phyloP scores from a whole-genome alignment of 1,140 invertebrate genomes.

The Rhopalosiphum maidis region DNA sequence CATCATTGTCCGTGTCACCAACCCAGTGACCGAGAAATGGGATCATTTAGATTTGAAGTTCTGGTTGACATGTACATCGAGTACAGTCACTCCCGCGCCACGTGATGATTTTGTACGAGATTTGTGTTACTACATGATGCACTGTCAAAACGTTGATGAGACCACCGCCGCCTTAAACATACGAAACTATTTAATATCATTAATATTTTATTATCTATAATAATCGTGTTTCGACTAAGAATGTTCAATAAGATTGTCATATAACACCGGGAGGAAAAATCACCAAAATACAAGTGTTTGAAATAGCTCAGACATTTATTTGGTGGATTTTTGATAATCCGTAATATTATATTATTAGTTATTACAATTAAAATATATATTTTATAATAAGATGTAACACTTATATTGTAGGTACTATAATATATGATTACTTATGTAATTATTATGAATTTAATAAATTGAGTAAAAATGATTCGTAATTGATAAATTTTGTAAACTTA shows the following conservation, averaged over 20 bases:
- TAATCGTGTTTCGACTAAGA: neutral
- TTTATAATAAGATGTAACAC: no score
- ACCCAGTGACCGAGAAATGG: neutral
- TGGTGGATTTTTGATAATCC: no score
- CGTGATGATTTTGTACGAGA: neutral
- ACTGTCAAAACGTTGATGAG: neutral
- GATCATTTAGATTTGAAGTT: neutral
- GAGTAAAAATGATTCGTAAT: no score
- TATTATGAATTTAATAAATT: no score
- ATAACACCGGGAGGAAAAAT: neutral
- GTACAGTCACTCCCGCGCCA: no score
- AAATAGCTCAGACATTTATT: neutral
- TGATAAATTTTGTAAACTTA: no score
- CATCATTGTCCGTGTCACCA: neutral
- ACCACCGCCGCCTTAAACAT: neutral
- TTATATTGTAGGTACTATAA: no score
- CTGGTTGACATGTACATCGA: neutral
- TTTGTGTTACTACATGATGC: neutral
- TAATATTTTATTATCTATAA: neutral
- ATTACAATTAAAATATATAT: no score
- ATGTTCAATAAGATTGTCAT: neutral
- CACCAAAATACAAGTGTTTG: neutral
- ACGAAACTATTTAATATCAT: neutral
- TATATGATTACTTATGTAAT: no score
- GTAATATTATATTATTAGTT: no score